phyloP scores from a whole-genome alignment of 2,797 vertebrate genomes.

The Diglossa cyanea region DNA sequence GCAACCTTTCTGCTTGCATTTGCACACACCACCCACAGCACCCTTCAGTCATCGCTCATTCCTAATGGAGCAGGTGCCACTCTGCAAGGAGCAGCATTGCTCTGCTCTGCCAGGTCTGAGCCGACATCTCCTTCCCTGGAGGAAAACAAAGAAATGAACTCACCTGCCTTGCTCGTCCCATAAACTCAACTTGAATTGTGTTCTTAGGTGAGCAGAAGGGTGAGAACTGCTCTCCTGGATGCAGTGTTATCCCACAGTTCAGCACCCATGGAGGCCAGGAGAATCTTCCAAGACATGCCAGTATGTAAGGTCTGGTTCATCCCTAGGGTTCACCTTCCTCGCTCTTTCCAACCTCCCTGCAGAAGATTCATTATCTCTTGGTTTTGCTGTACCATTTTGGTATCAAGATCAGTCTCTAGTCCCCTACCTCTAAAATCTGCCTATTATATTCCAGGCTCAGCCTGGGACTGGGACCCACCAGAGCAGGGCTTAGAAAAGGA shows the following conservation, averaged over 20 bases:
- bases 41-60: fast-evolving
- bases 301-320: neutral
- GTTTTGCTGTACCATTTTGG: neutral
- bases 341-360: neutral
- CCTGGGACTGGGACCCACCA: neutral
- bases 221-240: neutral
- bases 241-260: neutral
- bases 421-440: neutral
- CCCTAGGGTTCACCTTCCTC: neutral
- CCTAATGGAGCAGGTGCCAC: fast-evolving
- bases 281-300: fast-evolving
- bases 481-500: neutral
- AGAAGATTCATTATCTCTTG: neutral
- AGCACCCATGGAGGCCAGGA: fast-evolving
- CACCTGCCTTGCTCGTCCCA: neutral
- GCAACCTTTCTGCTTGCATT: neutral
- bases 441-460: neutral
- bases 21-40: neutral
- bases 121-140: neutral
- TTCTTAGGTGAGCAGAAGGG: neutral
- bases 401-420: neutral
- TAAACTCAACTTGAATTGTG: fast-evolving
- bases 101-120: neutral
- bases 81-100: fast-evolving
- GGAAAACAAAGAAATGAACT: fast-evolving